These are phyloP conservation scores for Anarrhichthys ocellatus DNA, from an alignment of 2,113 vertebrate species.

Conservation along the genomic window DNA sequence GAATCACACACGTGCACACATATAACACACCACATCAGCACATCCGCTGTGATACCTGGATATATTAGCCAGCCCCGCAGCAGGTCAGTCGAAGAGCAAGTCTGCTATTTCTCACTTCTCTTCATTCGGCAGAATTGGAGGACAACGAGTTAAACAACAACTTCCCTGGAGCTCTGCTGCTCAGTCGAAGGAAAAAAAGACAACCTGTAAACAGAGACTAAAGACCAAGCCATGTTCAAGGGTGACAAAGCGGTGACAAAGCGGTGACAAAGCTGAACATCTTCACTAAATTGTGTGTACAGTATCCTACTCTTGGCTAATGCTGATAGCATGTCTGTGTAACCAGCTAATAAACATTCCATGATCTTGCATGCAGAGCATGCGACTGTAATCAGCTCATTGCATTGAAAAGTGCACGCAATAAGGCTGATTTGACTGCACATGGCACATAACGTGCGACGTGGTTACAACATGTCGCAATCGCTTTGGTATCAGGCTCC, in stretches of 20 bases:
- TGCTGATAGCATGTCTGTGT: constrained; percentile 26
- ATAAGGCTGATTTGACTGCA: constrained; percentile 32
- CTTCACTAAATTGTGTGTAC: constrained; percentile 14
- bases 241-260: constrained; percentile 44
- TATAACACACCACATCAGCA: constrained; percentile 9
- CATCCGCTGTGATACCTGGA: constrained; percentile 54
- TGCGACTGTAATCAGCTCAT: constrained; percentile 27
- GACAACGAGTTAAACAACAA: constrained; percentile 43
- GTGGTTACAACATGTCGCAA: constrained; percentile 26
- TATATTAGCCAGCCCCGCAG: constrained; percentile 29
- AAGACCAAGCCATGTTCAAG: constrained; percentile 39
- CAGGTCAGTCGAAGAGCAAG: constrained; percentile 28
- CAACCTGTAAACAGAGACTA: constrained; percentile 41
- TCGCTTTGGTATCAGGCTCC: constrained; percentile 22
- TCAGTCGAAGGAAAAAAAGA: constrained; percentile 40
- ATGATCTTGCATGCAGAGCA: constrained; percentile 25
- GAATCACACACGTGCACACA: constrained; percentile 22
- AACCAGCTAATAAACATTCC: constrained; percentile 47
- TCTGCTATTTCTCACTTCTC: constrained; percentile 2
- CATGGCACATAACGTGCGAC: constrained; percentile 33
- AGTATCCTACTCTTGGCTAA: constrained; percentile 3
- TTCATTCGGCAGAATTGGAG: constrained; percentile 20
- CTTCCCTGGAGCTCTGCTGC: constrained; percentile 36
- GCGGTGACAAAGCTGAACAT: constrained; percentile 36
- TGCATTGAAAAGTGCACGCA: constrained; percentile 5